These are phyloP conservation scores for Aquatica leii DNA, from an alignment of 2,888 invertebrate species.

Conservation along the genomic window DNA sequence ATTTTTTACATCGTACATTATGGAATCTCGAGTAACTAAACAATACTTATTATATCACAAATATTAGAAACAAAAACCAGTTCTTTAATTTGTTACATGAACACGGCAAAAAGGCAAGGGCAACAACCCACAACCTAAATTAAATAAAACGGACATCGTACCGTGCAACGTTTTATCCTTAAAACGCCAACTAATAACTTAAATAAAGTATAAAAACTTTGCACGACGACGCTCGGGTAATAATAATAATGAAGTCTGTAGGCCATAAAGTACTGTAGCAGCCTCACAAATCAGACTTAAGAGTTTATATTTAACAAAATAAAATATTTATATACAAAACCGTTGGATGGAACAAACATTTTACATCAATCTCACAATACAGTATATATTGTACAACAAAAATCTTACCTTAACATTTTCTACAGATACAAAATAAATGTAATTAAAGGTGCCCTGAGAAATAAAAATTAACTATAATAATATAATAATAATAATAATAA, in stretches of 20 bases:
- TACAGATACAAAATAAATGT: slow-evolving; percentile 27
- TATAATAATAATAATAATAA: slow-evolving; percentile 44
- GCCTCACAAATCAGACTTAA: slow-evolving; percentile 58
- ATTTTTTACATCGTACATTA: slow-evolving; percentile 20
- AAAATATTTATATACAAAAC: slow-evolving; percentile 38
- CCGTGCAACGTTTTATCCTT: slow-evolving; percentile 32
- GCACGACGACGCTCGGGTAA: slow-evolving; percentile 29
- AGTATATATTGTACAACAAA: slow-evolving; percentile 39
- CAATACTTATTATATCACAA: slow-evolving; percentile 40
- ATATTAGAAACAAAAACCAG: slow-evolving; percentile 31
- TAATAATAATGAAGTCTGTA: slow-evolving; percentile 43
- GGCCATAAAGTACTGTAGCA: slow-evolving; percentile 57
- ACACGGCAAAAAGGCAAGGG: slow-evolving; percentile 40
- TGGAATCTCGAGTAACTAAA: slow-evolving; percentile 29
- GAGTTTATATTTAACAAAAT: slow-evolving; percentile 34
- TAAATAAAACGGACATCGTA: slow-evolving; percentile 26
- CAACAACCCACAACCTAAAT: slow-evolving; percentile 39
- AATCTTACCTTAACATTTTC: slow-evolving; percentile 33
- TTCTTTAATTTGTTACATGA: slow-evolving; percentile 31
- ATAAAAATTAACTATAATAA: slow-evolving; percentile 49
- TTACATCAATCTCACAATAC: slow-evolving; percentile 43
- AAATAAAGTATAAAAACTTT: slow-evolving; percentile 25
- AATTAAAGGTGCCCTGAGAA: slow-evolving; percentile 55
- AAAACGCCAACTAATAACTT: slow-evolving; percentile 23
- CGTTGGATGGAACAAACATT: slow-evolving; percentile 45